Evolutionary conservation across 1,140 invertebrate genomes (phyloP).

Genomic region (Chymomyza costata): DNA sequence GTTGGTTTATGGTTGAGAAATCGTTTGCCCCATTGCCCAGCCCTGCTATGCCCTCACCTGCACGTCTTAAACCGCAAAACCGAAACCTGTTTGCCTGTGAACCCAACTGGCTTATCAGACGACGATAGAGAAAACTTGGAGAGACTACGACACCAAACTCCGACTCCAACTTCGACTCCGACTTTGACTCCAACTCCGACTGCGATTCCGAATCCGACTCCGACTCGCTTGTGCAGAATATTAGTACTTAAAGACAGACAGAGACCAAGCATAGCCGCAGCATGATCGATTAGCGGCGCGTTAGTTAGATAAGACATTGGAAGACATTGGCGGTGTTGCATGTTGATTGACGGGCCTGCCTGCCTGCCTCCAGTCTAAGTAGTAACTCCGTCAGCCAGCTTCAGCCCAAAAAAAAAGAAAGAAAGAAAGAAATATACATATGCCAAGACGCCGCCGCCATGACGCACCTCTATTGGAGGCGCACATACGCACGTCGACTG

Average conservation of each 20-base stretch:
- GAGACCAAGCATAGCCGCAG: conserved; percentile 14
- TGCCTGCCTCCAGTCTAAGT: too few species aligned
- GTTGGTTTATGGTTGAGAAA: conserved; percentile 25
- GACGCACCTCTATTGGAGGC: too few species aligned
- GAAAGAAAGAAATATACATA: too few species aligned
- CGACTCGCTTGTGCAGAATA: too few species aligned
- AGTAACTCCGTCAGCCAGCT: too few species aligned
- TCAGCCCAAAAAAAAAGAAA: too few species aligned
- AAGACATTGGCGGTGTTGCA: conserved; percentile 38
- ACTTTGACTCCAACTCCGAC: too few species aligned
- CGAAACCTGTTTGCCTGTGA: conserved; percentile 28
- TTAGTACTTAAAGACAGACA: conserved; percentile 17
- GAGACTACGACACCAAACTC: conserved; percentile 13
- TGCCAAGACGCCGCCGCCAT: not conserved
- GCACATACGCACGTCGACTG: conserved; percentile 1
- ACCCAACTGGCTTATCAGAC: conserved; percentile 28
- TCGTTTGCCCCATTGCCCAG: conserved; percentile 23
- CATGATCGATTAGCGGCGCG: conserved; percentile 46
- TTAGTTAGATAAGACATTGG: conserved; percentile 46
- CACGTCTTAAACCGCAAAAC: too few species aligned
- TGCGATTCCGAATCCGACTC: too few species aligned
- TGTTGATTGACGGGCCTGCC: conserved; percentile 38
- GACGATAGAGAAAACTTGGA: too few species aligned
- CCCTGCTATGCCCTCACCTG: too few species aligned
- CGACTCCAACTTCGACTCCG: too few species aligned